These are phyloP conservation scores for Halcyon senegalensis DNA, from an alignment of 2,113 vertebrate species.

Conservation along the genomic window DNA sequence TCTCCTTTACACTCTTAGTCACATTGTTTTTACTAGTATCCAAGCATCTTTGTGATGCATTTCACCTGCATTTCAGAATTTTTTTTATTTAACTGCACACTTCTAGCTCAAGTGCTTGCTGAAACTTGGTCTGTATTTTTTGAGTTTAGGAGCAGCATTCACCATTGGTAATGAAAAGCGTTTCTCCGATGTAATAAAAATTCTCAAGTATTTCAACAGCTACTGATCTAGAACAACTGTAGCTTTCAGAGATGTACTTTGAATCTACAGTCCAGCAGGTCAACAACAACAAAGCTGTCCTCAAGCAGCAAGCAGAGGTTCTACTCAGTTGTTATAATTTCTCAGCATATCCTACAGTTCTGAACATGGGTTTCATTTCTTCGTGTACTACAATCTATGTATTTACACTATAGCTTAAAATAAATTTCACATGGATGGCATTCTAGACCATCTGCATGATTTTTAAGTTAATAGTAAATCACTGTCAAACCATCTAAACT, in stretches of 20 bases:
- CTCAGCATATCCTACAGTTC: background rate
- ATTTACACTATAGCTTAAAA: background rate
- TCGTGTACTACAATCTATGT: background rate
- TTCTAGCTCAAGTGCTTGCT: background rate
- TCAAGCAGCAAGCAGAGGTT: background rate
- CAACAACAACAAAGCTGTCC: background rate
- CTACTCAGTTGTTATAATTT: background rate
- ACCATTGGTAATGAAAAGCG: background rate
- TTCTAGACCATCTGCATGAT: background rate
- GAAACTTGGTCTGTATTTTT: background rate
- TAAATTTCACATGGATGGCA: background rate
- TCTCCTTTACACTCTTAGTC: background rate
- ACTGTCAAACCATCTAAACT: background rate
- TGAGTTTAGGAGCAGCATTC: background rate
- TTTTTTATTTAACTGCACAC: background rate
- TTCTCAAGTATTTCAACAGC: background rate
- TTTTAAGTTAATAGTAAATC: background rate
- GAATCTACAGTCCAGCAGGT: background rate
- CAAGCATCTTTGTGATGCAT: background rate
- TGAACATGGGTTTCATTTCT: background rate
- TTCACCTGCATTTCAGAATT: background rate
- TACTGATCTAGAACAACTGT: background rate
- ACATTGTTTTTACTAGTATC: background rate
- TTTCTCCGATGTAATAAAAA: background rate
- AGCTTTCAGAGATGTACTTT: background rate